Conservation (phyloP, 2,797 vertebrate species). For the Hydrocynus forskahlii region DNA sequence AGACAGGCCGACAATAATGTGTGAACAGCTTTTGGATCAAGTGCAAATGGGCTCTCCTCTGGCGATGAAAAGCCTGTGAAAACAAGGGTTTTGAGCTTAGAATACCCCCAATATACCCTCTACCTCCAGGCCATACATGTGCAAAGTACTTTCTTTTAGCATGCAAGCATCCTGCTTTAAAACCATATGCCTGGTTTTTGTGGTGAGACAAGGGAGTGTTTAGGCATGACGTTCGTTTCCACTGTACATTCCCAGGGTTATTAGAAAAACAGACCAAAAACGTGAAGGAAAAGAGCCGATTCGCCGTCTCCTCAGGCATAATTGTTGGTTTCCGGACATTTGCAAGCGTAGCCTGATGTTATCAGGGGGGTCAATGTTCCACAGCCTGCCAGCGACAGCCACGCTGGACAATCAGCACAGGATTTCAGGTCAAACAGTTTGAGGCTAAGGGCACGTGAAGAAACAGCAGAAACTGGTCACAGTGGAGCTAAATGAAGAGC, state of each 20-base stretch:
- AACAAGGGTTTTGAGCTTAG: neutral
- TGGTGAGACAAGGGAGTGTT: conserved; percentile 31
- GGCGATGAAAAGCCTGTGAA: neutral
- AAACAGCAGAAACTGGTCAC: neutral
- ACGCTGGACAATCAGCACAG: neutral
- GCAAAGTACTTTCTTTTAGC: neutral
- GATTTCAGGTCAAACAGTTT: neutral
- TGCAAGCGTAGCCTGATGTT: neutral
- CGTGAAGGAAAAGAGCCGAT: conserved; percentile 6
- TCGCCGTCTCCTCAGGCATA: neutral
- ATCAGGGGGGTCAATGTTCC: conserved; percentile 18
- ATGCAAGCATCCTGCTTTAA: conserved; percentile 2
- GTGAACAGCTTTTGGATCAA: neutral
- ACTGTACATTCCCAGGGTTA: conserved; percentile 22
- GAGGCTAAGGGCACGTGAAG: neutral
- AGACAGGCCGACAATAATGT: neutral
- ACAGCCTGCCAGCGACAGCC: neutral
- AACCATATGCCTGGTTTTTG: conserved; percentile 9
- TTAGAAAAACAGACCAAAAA: conserved; percentile 27
- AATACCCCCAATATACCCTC: neutral
- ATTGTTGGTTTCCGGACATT: neutral
- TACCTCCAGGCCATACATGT: neutral
- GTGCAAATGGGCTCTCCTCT: conserved; percentile 6
- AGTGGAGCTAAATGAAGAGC: neutral
- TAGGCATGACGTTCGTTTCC: conserved; percentile 30